Conservation (phyloP, 2,888 invertebrate species). For the Myopa testacea region DNA sequence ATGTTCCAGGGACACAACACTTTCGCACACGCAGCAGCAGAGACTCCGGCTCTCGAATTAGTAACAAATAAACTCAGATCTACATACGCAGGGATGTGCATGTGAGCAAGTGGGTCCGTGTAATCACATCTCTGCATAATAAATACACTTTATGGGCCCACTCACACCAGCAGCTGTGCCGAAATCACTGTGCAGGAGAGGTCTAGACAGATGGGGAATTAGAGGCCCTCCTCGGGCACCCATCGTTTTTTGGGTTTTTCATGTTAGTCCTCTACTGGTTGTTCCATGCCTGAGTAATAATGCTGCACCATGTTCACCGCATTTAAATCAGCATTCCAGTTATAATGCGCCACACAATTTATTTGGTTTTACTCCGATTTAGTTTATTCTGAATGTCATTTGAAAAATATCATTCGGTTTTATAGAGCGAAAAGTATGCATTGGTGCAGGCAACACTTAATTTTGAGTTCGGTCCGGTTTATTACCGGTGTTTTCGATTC, state of each 20-base stretch:
- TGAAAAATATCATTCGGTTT: slow-evolving; percentile 57
- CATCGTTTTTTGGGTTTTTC: background rate
- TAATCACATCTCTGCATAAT: slow-evolving; percentile 33
- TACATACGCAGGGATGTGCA: background rate
- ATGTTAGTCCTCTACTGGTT: background rate
- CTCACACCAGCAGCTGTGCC: background rate
- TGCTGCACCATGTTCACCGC: slow-evolving; percentile 33
- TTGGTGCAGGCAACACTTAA: slow-evolving; percentile 55
- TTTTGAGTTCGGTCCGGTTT: slow-evolving; percentile 20
- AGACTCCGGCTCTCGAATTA: slow-evolving; percentile 43
- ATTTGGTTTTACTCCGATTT: slow-evolving; percentile 52
- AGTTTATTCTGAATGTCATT: slow-evolving; percentile 52
- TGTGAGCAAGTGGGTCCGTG: slow-evolving; percentile 1
- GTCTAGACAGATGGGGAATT: too few relatives aligned
- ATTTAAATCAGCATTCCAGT: slow-evolving; percentile 31
- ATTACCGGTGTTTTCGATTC: background rate
- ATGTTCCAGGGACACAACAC: slow-evolving; percentile 60
- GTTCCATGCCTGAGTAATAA: slow-evolving; percentile 18
- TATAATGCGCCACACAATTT: slow-evolving; percentile 54
- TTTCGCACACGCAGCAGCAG: slow-evolving; percentile 8
- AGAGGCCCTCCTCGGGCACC: background rate
- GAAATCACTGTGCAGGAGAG: background rate
- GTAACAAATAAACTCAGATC: slow-evolving; percentile 49
- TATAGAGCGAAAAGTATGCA: slow-evolving; percentile 61
- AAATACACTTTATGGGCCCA: slow-evolving; percentile 14